Evolutionary conservation across 2,113 vertebrate species (phyloP).

Genomic region (Hydrochoerus hydrochaeris): DNA sequence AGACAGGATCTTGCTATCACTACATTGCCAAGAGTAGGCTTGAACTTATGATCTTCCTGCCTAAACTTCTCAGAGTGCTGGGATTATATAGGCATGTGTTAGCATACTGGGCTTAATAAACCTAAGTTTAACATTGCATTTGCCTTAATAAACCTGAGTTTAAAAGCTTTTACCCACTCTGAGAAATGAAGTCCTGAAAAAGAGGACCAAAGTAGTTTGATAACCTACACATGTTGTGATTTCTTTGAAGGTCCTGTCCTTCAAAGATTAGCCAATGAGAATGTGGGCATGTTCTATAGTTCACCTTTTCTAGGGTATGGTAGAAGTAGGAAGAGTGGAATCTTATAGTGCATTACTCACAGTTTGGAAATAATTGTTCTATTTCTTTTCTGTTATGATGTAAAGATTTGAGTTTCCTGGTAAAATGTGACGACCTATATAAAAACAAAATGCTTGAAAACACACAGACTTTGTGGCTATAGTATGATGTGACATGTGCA

Average conservation of each 20-base stretch:
- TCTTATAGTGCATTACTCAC: neutral
- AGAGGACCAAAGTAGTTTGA: too few species aligned
- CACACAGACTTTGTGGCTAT: neutral
- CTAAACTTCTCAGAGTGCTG: neutral
- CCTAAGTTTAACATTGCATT: neutral
- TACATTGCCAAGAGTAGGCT: neutral
- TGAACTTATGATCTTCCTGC: neutral
- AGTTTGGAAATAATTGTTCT: neutral
- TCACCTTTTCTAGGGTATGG: neutral
- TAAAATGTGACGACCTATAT: neutral
- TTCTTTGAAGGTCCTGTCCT: neutral
- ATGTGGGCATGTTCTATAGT: neutral
- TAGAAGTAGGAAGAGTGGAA: neutral
- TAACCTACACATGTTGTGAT: neutral
- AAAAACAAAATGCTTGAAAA: neutral
- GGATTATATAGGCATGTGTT: neutral
- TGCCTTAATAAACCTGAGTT: neutral
- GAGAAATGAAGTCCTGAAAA: neutral
- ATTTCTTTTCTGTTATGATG: neutral
- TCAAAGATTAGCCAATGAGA: neutral
- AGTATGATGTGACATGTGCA: neutral
- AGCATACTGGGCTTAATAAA: neutral
- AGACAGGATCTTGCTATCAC: neutral
- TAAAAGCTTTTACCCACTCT: neutral
- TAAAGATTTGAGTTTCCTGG: neutral